Conservation (phyloP, 1,140 invertebrate species). For the Stenopsyche tienmushanensis region DNA sequence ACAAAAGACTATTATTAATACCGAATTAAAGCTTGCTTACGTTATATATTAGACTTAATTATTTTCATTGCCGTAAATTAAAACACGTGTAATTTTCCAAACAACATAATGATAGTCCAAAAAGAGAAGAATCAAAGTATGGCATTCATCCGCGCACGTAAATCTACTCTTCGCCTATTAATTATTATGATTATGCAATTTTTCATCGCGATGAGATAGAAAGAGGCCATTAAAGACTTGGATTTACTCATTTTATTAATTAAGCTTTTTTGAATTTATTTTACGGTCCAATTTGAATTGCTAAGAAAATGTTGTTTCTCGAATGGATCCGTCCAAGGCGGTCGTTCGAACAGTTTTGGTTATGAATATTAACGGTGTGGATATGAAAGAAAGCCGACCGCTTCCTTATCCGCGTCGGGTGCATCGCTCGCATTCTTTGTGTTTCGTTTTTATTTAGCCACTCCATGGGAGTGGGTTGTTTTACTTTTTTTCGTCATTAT, state of each 20-base stretch:
- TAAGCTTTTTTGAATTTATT: neutral
- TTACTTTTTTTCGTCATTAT: constrained; percentile 4
- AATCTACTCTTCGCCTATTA: no score
- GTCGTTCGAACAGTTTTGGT: no score
- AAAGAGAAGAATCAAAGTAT: neutral
- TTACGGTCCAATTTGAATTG: neutral
- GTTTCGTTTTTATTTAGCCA: constrained; percentile 10
- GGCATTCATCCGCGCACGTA: neutral
- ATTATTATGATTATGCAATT: no score
- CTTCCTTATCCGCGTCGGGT: neutral
- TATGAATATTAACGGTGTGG: neutral
- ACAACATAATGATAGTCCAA: neutral
- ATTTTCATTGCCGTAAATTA: neutral
- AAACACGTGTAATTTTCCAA: neutral
- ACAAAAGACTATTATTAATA: no score
- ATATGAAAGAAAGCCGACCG: neutral
- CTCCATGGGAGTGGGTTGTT: constrained; percentile 6
- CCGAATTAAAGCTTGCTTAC: no score
- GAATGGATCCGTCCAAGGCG: no score
- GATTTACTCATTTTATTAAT: neutral
- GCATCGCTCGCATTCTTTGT: neutral
- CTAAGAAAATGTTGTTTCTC: no score
- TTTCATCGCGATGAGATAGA: neutral
- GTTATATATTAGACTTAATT: neutral
- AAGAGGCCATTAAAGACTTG: neutral